Evolutionary conservation across 2,888 invertebrate genomes (phyloP), one percentile per base, ranked within the genome.

Genomic region (Sepiola atlantica): DNA sequence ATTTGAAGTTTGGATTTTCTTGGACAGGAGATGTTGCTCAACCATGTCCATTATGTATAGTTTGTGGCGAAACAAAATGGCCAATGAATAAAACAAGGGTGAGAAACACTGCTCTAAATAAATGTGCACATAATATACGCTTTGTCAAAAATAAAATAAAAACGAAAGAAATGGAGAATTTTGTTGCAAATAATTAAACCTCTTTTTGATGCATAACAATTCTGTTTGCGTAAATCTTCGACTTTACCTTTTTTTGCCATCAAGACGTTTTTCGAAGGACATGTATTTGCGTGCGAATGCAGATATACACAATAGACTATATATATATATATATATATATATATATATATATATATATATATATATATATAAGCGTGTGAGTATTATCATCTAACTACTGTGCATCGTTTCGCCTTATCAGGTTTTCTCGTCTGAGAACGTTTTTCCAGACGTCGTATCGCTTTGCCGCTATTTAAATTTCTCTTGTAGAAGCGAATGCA

Each of bases 391-490:
- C 16, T 77, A 77, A 14, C n/a, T 32, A n/a, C n/a, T 77, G 77
- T 77, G 3, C 32, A 45, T 45, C n/a, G 77, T 32, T 32, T 77
- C 77, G 77, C 77, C 77, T 77, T 77, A 77, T 77, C 77, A 77
- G 77, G 77, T 77, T 77, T n/a, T 77, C 77, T 77, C 77, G 16
- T 77, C 32, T 77, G n/a, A 77, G n/a, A 77, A n/a, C 77, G 77
- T n/a, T n/a, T 77, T 77, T 77, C 77, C 77, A 77, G 77, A 77
- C n/a, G 77, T 32, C n/a, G 77, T 77, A 77, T 77, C 77, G n/a
- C 32, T 12, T 77, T 77, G 77, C 77, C n/a, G 77, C 77, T 77
- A 77, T 77, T 77, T 77, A 77, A 77, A 12, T 18, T 77, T 32
- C n/a, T 18, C 77, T 77, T 16, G 10, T n/a, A 77, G 77, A 77